Percentiles rank a stretch among this genome's conserved stretches.
Conservation (phyloP, 2,797 vertebrate species). For the Intellagama lesueurii region DNA sequence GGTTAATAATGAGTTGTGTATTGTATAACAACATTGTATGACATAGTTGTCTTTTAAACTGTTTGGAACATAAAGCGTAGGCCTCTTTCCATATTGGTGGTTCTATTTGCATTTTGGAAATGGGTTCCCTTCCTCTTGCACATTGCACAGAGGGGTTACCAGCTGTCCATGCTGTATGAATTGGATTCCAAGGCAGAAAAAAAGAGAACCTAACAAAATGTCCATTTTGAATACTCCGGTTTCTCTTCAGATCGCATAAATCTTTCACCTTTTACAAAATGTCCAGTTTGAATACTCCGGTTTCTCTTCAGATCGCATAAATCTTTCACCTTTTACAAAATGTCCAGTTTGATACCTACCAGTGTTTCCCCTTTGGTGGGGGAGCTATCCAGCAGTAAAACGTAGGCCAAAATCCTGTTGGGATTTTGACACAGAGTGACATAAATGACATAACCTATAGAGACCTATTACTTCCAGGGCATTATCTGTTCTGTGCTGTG, state of each 20-base stretch:
- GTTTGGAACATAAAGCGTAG: background rate
- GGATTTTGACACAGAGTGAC: background rate
- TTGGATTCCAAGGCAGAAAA: background rate
- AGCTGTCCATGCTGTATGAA: background rate
- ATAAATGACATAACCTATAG: background rate
- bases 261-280: too few species aligned
- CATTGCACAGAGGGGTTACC: background rate
- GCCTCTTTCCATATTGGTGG: background rate
- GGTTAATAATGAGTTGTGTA: background rate
- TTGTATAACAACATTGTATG: background rate
- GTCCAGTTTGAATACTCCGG: too few species aligned
- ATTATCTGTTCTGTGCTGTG: too few species aligned
- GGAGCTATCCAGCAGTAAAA: background rate
- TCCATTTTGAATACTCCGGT: too few species aligned
- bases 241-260: too few species aligned
- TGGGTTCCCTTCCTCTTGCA: accelerated
- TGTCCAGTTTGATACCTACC: background rate
- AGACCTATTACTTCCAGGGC: too few species aligned
- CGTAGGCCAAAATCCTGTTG: too few species aligned
- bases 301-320: too few species aligned
- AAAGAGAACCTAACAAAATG: background rate
- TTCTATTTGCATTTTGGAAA: background rate
- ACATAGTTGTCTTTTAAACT: background rate
- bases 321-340: background rate
- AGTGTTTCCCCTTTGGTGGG: background rate